Evolutionary conservation across 2,888 invertebrate genomes (phyloP), one percentile per base, ranked within the genome.

Genomic region (Perizoma affinitatum): DNA sequence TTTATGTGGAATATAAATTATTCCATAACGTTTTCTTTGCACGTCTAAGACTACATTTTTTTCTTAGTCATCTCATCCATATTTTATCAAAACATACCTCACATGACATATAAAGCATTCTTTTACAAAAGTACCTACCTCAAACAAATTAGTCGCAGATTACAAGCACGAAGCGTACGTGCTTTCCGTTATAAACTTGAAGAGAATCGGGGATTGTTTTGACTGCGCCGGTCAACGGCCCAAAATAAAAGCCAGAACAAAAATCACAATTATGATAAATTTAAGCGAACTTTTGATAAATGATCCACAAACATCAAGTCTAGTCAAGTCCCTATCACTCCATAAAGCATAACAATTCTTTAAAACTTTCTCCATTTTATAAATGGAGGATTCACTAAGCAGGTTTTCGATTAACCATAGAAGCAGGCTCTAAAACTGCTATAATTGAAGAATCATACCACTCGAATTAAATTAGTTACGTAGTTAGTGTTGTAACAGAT

Each of bases 171-270:
- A 73, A 76, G 65, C 67, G 74, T 83, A 86, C 88, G 88, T 89
- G 89, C 86, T 80, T 84, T 86, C 83, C 84, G 82, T 70, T 79
- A 79, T 73, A 78, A 84, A 82, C 83, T 75, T 70, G 58, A 62
- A 65, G 61, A 72, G 72, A 76, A 71, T 80, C 75, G 74, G 75
- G 72, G 73, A 77, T 78, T 86, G 82, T 84, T 87, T 84, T 77
- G 71, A 80, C 81, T 82, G 54, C 48, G 34, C 54, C 11, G 58
- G 58, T 59, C 58, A 53, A 53, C 49, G 54, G 34, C 47, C 53
- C 54, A 36, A 51, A 50, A 58, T 58, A 45, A 63, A 63, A 59
- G 55, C 49, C 38, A 48, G 10, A 41, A 44, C 45, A 7, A 38
- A 38, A 40, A 47, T 47, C 34, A 47, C 47, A 41, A 53, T 38